Conservation (phyloP, 1,140 invertebrate genomes). For the Eubasilissa regina region DNA sequence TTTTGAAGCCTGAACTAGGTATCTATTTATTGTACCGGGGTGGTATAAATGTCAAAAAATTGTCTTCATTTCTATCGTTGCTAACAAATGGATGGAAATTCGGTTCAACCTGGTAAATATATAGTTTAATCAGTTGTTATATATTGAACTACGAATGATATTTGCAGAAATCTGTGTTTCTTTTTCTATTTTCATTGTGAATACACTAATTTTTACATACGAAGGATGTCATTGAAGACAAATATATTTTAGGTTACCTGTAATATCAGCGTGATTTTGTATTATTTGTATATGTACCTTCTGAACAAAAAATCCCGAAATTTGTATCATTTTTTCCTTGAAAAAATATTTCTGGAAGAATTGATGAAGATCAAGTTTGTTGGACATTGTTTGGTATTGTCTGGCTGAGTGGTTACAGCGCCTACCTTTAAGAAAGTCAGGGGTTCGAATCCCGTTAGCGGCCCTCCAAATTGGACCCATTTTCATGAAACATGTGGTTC, state of each 20-base stretch:
- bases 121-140: not conserved
- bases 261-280: not conserved
- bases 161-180: not conserved
- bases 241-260: slow-evolving; percentile 16
- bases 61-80: slow-evolving; percentile 8
- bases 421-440: too few relatives aligned
- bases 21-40: slow-evolving; percentile 41
- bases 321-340: too few relatives aligned
- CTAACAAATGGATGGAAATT: slow-evolving; percentile 45
- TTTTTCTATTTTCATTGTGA: not conserved
- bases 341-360: too few relatives aligned
- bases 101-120: slow-evolving; percentile 36
- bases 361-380: too few relatives aligned
- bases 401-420: too few relatives aligned
- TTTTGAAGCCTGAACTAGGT: slow-evolving; percentile 4
- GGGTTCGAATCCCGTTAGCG: too few relatives aligned
- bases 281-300: slow-evolving; percentile 6
- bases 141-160: not conserved
- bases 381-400: too few relatives aligned
- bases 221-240: slow-evolving; percentile 27
- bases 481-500: too few relatives aligned
- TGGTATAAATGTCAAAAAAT: slow-evolving; percentile 49
- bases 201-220: not conserved
- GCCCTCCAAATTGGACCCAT: too few relatives aligned
- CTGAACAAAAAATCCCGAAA: too few relatives aligned